phyloP scores from a whole-genome alignment of 2,113 vertebrate genomes.

The Strix uralensis region DNA sequence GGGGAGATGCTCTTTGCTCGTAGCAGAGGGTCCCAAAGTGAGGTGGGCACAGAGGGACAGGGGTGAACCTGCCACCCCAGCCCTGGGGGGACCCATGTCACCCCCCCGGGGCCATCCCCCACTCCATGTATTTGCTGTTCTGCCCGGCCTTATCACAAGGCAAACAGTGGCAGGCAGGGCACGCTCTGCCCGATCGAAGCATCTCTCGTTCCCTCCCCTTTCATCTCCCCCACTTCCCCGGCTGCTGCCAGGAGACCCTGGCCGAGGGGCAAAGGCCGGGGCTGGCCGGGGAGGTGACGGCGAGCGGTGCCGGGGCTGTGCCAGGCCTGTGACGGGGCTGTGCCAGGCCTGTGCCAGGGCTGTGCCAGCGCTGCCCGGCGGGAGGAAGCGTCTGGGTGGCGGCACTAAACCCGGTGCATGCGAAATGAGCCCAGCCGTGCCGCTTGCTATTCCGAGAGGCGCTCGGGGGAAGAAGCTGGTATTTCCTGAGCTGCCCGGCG shows the following conservation, averaged over 20 bases:
- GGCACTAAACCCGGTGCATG: background rate
- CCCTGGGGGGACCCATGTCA: background rate
- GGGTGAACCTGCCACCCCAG: background rate
- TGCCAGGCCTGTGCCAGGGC: background rate
- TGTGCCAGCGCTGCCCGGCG: background rate
- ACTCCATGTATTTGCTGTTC: slow-evolving; percentile 56
- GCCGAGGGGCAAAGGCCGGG: slow-evolving; percentile 36
- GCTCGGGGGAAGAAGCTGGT: slow-evolving; percentile 48
- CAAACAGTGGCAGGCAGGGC: slow-evolving; percentile 54
- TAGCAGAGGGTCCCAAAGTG: accelerated
- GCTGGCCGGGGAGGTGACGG: background rate
- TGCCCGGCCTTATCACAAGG: slow-evolving; percentile 61
- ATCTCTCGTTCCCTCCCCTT: background rate
- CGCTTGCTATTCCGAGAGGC: slow-evolving; percentile 56
- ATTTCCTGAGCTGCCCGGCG: slow-evolving; percentile 29
- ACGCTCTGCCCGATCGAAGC: slow-evolving; percentile 19
- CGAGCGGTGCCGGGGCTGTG: background rate
- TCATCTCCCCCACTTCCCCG: background rate
- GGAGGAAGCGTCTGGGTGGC: slow-evolving; percentile 57
- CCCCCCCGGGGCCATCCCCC: background rate
- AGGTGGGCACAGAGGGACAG: background rate
- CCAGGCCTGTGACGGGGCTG: background rate
- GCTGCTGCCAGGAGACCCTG: background rate
- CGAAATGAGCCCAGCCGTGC: background rate
- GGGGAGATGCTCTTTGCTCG: background rate